A percentile compares a stretch with the other conserved stretches of the same genome.
These are phyloP conservation scores for Trachops cirrhosus DNA, from an alignment of 2,797 vertebrate species.

Conservation along the genomic window DNA sequence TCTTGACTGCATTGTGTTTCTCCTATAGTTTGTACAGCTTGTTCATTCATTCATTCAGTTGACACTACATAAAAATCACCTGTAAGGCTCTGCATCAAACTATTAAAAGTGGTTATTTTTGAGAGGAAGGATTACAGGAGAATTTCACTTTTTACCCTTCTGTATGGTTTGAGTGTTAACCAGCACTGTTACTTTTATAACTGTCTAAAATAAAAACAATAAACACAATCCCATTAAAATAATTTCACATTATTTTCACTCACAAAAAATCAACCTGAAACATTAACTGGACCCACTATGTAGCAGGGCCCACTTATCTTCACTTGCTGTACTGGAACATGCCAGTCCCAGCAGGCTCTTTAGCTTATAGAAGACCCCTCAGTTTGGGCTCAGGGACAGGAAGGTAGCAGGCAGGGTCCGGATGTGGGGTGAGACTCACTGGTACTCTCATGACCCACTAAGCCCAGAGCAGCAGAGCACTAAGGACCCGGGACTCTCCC, in stretches of 20 bases:
- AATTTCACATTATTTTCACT: not conserved
- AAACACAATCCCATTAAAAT: not conserved
- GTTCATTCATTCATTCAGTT: not conserved
- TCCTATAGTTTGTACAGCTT: not conserved
- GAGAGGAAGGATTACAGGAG: not conserved
- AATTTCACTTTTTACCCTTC: not conserved
- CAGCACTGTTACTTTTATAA: not conserved
- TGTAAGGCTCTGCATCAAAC: not conserved
- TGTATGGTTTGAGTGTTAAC: not conserved
- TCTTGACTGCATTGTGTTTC: not conserved
- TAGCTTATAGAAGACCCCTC: not conserved
- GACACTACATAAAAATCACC: not conserved
- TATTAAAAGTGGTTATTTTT: not conserved
- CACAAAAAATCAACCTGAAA: not conserved
- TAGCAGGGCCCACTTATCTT: not conserved
- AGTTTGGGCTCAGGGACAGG: not conserved
- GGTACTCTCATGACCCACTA: slow-evolving; percentile 30
- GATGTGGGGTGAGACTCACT: not conserved
- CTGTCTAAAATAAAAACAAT: not conserved
- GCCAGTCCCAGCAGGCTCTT: not conserved
- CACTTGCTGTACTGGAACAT: not conserved
- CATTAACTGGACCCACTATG: not conserved
- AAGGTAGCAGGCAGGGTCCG: not conserved
- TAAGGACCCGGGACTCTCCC: slow-evolving; percentile 58
- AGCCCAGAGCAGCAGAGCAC: slow-evolving; percentile 37